Percentiles rank a stretch among this genome's conserved stretches.
These are phyloP conservation scores for Callochromis pleurospilus DNA, from an alignment of 2,113 vertebrate genomes.

Conservation along the genomic window DNA sequence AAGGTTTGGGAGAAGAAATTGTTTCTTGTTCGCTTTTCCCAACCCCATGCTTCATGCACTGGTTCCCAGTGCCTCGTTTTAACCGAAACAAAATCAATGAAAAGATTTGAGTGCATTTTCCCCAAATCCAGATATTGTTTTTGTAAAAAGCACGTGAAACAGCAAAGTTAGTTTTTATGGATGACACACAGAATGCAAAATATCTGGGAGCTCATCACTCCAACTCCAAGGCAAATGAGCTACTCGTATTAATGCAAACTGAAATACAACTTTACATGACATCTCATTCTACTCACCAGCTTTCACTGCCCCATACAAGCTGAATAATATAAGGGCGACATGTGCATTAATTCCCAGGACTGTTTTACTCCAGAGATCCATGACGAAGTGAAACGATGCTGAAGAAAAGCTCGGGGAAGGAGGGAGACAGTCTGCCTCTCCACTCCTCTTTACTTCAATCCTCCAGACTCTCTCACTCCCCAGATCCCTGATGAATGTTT, in stretches of 20 bases:
- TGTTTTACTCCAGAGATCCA: conserved; percentile 46
- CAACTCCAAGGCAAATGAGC: neutral
- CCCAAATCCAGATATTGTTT: neutral
- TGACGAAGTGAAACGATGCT: conserved; percentile 1
- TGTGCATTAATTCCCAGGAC: conserved; percentile 15
- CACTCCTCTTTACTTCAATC: neutral
- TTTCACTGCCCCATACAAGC: neutral
- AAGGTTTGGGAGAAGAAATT: neutral
- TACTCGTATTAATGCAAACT: neutral
- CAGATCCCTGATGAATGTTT: neutral
- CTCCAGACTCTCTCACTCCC: neutral
- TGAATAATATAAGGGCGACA: conserved; percentile 25
- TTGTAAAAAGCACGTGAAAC: neutral
- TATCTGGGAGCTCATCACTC: neutral
- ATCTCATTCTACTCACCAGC: conserved; percentile 20
- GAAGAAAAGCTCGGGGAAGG: neutral
- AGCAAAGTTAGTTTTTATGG: neutral
- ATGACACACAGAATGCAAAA: neutral
- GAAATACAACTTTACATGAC: neutral
- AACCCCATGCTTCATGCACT: neutral
- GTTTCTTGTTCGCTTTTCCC: neutral
- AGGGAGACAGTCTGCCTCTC: neutral
- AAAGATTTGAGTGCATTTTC: neutral
- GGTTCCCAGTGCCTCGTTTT: neutral
- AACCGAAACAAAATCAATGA: neutral